A percentile compares a stretch with the other conserved stretches of the same genome.
phyloP scores from a whole-genome alignment of 2,797 vertebrate genomes.

The Halcyon badia region DNA sequence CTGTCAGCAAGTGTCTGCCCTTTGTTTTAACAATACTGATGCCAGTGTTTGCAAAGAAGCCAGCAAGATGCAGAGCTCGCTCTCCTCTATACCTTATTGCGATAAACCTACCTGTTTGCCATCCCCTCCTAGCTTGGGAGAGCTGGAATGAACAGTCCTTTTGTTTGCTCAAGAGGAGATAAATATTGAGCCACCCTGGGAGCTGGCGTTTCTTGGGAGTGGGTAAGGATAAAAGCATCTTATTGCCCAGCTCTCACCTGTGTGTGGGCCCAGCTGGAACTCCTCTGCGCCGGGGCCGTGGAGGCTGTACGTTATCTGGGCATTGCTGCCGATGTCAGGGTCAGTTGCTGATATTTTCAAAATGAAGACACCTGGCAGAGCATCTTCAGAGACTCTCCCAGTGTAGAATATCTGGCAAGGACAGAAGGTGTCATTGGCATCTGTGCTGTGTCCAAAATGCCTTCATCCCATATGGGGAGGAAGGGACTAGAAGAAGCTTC shows the following conservation, averaged over 20 bases:
- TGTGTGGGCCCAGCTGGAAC: slow-evolving; percentile 90
- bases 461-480: rapidly evolving
- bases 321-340: slow-evolving; percentile 89
- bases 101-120: background rate
- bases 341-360: slow-evolving; percentile 91
- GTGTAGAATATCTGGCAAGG: slow-evolving; percentile 88
- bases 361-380: slow-evolving; percentile 84
- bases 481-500: background rate
- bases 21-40: background rate
- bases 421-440: slow-evolving; percentile 16
- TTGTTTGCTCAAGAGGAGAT: background rate
- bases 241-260: slow-evolving; percentile 81
- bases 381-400: slow-evolving; percentile 91
- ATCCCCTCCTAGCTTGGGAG: background rate
- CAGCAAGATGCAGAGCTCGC: background rate
- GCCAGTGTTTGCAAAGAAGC: background rate
- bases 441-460: background rate
- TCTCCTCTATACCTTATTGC: background rate
- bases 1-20: background rate
- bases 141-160: background rate
- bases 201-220: background rate
- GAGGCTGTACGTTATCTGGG: slow-evolving; percentile 92
- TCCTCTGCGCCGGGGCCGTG: slow-evolving; percentile 90
- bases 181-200: background rate
- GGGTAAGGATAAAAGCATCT: background rate